Evolutionary conservation across 2,113 vertebrate genomes (phyloP), one percentile per base, ranked within the genome.

Genomic region (Paracanthobrama guichenoti): DNA sequence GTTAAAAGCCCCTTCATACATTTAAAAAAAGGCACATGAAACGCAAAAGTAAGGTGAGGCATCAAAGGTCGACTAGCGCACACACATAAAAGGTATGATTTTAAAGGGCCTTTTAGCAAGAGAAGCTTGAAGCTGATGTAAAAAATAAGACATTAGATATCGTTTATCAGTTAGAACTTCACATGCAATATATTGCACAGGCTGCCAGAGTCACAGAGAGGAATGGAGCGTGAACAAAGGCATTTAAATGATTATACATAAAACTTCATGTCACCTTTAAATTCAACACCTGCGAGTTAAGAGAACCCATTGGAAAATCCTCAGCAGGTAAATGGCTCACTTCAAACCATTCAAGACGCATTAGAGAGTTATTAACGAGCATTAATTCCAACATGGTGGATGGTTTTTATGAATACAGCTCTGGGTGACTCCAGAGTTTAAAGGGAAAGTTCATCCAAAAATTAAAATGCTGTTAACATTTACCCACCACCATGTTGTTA

Each of bases 221-320:
- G n/a, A 80, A 77, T n/a, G 28, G 50, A 75, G 69, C 66, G 13
- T 28, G 77, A 82, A 74, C 62, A 81, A 87, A 67, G 66, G 50
- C 73, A 60, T 87, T 86, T 80, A 72, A 62, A 44, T 74, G 59
- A 84, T 53, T 72, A 77, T 84, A 84, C 86, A 78, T 90, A 91
- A 91, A 92, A 78, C 18, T 79, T 73, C 86, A 90, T 39, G 83
- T 66, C 86, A 85, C 53, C 69, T 88, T 85, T 89, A 88, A 88
- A 91, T 62, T 90, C 89, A 88, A 91, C 79, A 31, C 31, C 77
- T 75, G 62, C 78, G 24, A 59, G 86, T 87, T 77, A 83, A 86
- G 77, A 84, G 78, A 89, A 89, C 85, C 78, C 81, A 87, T 35
- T 69, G 80, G 62, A 86, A 87, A 81, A 86, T 39, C 81, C 55